Percentiles rank a stretch among this genome's conserved stretches.
These are phyloP conservation scores for Meriones unguiculatus DNA, from an alignment of 2,113 vertebrate genomes.

Conservation along the genomic window DNA sequence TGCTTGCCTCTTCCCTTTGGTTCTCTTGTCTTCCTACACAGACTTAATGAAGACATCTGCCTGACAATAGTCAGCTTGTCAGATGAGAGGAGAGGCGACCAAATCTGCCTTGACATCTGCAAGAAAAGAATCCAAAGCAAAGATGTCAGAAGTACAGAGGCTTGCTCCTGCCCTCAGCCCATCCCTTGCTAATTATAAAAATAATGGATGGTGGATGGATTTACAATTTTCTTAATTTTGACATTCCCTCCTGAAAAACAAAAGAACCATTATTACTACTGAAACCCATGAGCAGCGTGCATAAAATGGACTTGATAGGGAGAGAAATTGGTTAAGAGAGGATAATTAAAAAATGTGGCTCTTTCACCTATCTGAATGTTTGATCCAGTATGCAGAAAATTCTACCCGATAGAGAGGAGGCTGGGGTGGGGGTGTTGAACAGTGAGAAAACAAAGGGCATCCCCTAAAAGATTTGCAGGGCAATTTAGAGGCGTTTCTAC, in stretches of 20 bases:
- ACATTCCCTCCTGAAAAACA: slow-evolving; percentile 48
- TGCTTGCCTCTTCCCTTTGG: background rate
- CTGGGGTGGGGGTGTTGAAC: background rate
- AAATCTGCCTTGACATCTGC: slow-evolving; percentile 67
- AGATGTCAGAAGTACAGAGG: slow-evolving; percentile 40
- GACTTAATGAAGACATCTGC: slow-evolving; percentile 67
- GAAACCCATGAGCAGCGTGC: background rate
- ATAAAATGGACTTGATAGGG: background rate
- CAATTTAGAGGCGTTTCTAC: slow-evolving; percentile 29
- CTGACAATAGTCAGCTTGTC: slow-evolving; percentile 61
- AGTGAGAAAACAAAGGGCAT: background rate
- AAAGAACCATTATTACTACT: slow-evolving; percentile 17
- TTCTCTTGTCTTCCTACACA: slow-evolving; percentile 51
- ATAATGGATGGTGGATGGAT: slow-evolving; percentile 47
- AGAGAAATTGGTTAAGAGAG: slow-evolving; percentile 36
- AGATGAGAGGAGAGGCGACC: slow-evolving; percentile 54
- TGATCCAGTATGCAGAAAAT: slow-evolving; percentile 28
- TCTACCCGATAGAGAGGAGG: background rate
- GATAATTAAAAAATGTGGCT: slow-evolving; percentile 21
- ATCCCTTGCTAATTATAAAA: slow-evolving; percentile 63
- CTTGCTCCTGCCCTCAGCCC: slow-evolving; percentile 36
- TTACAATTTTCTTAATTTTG: slow-evolving; percentile 56
- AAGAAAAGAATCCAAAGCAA: slow-evolving; percentile 29
- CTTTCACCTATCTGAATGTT: slow-evolving; percentile 34
- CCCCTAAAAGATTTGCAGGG: slow-evolving; percentile 6